Conservation (phyloP, 2,888 invertebrate genomes). For the Stramonita haemastoma region DNA sequence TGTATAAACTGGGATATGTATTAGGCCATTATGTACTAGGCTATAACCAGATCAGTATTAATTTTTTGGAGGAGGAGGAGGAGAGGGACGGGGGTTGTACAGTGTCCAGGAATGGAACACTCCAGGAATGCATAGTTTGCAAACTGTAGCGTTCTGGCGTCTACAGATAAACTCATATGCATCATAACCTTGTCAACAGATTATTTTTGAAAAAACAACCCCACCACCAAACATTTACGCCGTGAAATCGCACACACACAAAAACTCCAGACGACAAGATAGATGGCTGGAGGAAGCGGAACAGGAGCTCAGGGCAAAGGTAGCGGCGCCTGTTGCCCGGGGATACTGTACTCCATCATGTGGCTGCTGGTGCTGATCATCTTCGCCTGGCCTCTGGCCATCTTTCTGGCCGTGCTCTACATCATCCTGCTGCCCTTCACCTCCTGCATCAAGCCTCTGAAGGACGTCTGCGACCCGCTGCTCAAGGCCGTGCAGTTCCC, state of each 20-base stretch:
- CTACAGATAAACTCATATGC: no score
- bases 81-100: no score
- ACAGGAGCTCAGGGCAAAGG: constrained; percentile 52
- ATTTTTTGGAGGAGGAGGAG: no score
- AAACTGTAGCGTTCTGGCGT: no score
- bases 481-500: constrained; percentile 73
- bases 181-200: background rate
- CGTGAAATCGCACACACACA: no score
- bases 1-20: no score
- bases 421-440: constrained; percentile 74
- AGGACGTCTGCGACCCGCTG: constrained; percentile 69
- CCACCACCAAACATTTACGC: no score
- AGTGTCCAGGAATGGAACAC: no score
- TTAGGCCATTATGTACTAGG: no score
- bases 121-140: no score
- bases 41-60: no score
- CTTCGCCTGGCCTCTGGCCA: constrained; percentile 73
- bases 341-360: constrained; percentile 69
- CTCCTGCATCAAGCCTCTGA: constrained; percentile 67
- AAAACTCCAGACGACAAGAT: background rate
- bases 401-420: constrained; percentile 74
- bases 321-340: constrained; percentile 56
- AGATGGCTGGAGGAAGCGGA: constrained; percentile 46
- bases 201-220: background rate
- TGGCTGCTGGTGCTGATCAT: constrained; percentile 75